Base-by-base conservation (phyloP, 1,140 invertebrate genomes). In the Ostrea edulis region DNA sequence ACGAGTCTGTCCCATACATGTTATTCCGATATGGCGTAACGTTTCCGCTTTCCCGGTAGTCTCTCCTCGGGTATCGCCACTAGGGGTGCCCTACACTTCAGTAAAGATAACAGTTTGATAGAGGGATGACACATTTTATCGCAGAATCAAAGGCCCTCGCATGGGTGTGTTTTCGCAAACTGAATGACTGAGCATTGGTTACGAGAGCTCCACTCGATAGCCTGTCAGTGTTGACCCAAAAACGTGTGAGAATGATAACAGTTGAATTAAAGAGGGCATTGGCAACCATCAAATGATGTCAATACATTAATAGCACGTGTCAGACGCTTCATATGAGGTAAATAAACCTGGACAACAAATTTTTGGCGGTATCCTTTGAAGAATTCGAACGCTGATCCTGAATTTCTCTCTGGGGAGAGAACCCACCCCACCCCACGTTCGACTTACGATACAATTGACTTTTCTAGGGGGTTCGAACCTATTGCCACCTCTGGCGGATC, bases 211-310 rank as follows among this genome's bases (percentile, higher is more conserved):
- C 12, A 22, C 11, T 77, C 35, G 2, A 35, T 14, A 1, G 14
- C 14, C 55, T 62, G 55, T 62, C 55, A 62, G 17, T n/a, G 55
- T 62, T 35, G 68, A 77, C 68, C 68, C 25, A 77, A 77, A 71
- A 29, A 77, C 68, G 68, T 77, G 68, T 29, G 68, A 44, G 35
- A 5, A 44, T 44, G 35, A 44, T 77, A 17, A 35, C 25, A 77
- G 25, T 29, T 77, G 11, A 35, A 29, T n/a, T 12, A 35, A 77
- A 77, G 3, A 14, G 8, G 29, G 7, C 58, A 14, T 2, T 62
- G 12, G 58, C 35, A 44, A 44, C 35, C 35, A 44, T 44, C 35
- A 44, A 44, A 44, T 44, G 5, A 44, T 5, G 35, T 5, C 35
- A 44, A 44, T 44, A 44, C 35, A 44, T n/a, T 44, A 44, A 44